Evolutionary conservation across 2,888 invertebrate species (phyloP).

Genomic region (Drosophila algonquin): DNA sequence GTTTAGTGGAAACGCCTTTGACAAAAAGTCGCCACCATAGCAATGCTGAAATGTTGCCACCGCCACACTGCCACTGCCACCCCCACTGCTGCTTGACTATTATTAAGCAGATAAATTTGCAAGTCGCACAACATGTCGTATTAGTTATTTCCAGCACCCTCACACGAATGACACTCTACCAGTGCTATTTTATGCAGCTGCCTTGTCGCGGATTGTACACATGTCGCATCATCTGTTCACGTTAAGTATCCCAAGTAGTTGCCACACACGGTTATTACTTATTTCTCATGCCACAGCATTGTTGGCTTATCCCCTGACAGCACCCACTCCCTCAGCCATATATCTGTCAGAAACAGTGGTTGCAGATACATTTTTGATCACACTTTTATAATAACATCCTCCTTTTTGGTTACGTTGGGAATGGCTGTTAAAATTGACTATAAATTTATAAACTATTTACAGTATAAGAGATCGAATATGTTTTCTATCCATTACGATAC

Average conservation of each 20-base stretch:
- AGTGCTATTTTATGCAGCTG: conserved; percentile 48
- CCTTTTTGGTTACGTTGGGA: not conserved
- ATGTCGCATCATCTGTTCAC: conserved; percentile 57
- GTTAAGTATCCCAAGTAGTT: conserved; percentile 53
- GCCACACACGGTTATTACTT: conserved; percentile 41
- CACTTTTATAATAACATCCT: not conserved
- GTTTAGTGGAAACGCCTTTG: conserved; percentile 3
- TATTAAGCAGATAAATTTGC: conserved; percentile 72
- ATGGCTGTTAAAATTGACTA: not conserved
- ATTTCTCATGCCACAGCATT: conserved; percentile 33
- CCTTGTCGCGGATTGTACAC: conserved; percentile 24
- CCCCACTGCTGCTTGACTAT: conserved; percentile 46
- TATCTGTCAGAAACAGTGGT: conserved; percentile 6
- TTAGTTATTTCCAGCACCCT: conserved; percentile 35
- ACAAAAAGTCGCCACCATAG: conserved; percentile 2
- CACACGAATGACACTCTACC: conserved; percentile 28
- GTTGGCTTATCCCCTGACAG: conserved; percentile 56
- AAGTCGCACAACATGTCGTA: conserved; percentile 51
- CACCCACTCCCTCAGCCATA: conserved; percentile 9
- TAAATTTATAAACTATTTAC: not conserved
- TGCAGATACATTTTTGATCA: no score
- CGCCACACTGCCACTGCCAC: not conserved
- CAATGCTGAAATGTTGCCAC: conserved; percentile 20
- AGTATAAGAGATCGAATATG: not conserved
- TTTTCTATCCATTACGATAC: not conserved